Evolutionary conservation across 2,888 invertebrate genomes (phyloP), one percentile per base, ranked within the genome.

Genomic region (Chaetogeoica ovagalla): DNA sequence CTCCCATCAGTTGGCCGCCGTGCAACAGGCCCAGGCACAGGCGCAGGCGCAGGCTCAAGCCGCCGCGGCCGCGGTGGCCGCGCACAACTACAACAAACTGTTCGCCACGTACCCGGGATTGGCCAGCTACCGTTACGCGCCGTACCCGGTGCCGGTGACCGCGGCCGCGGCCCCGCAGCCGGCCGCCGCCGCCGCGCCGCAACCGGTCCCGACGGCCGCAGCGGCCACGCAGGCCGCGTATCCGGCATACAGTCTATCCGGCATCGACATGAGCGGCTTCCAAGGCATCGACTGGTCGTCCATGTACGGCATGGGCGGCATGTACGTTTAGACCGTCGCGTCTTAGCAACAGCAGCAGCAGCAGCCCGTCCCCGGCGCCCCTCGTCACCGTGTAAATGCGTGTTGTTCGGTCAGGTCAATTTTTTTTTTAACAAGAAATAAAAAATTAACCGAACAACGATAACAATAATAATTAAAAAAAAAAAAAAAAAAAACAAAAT

Each of bases 211-310:
- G 84, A 85, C 91, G 84, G 86, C 91, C 19, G 89, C 90, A 1
- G 88, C 90, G 68, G 89, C 92, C 83, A 91, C 91, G 52, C 89
- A 91, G 55, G 92, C 91, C 85, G 90, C 91, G 79, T 91, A 91
- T 86, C 91, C 91, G 85, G 91, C 91, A 70, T 94, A 94, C 88
- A 93, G 93, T 84, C 90, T 95, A 83, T 92, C 94, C 86, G 94
- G 94, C 86, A 94, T 95, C 83, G 95, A 95, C 88, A 95, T 95
- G 95, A 92, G 94, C 82, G 93, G 94, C 86, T 95, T 95, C 90
- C 95, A 95, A 87, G 93, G 94, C 82, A 93, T 95, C 84, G 95
- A 95, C 88, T 95, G 95, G 95, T 91, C 92, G 85, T 92, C 93
- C 85, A 93, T 95, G 93, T 95, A 95, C 87, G 94, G 94, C 85